Percentiles rank a stretch among this genome's conserved stretches.
Evolutionary conservation across 2,113 vertebrate species (phyloP).

Genomic region (Atractosteus spatula): DNA sequence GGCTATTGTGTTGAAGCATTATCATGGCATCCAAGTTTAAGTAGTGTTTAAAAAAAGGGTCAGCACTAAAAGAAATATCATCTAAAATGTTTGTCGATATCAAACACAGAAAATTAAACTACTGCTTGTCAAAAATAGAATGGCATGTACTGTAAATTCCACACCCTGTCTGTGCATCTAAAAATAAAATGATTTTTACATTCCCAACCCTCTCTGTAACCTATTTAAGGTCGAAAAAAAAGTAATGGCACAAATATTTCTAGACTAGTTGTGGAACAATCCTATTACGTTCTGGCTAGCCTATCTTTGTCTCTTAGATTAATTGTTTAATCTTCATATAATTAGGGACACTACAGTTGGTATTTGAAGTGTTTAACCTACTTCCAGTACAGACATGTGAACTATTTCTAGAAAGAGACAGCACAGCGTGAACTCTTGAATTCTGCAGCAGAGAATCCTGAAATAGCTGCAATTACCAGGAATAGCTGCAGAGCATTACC

Average conservation of each 20-base stretch:
- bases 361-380: background rate
- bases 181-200: background rate
- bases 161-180: background rate
- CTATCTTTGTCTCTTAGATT: background rate
- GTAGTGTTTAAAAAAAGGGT: no score
- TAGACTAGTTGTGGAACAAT: background rate
- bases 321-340: background rate
- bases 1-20: no score
- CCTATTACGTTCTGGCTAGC: background rate
- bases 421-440: background rate
- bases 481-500: background rate
- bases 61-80: no score
- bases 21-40: no score
- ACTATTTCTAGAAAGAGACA: background rate
- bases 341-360: background rate
- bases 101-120: background rate
- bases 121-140: background rate
- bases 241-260: background rate
- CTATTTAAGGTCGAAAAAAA: background rate
- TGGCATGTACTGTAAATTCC: background rate
- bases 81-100: no score
- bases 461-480: background rate
- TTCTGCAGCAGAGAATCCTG: background rate
- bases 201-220: background rate
- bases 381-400: background rate